Evolutionary conservation across 64 coral and sea anemone species (phyloP).

Genomic region (Porites lutea): DNA sequence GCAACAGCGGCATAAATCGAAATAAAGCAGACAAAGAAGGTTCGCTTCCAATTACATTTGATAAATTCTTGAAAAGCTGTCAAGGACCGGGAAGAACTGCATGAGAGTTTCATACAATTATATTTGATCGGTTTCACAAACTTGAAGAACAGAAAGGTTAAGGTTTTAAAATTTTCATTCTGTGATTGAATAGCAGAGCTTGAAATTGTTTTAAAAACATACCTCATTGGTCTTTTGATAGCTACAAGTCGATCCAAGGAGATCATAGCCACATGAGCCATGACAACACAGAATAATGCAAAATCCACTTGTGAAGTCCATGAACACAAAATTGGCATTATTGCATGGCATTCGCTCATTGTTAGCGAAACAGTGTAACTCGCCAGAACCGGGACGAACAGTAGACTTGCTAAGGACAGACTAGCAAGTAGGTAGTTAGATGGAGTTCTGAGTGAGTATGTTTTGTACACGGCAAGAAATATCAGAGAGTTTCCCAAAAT

Average conservation of each 20-base stretch:
- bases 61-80: no score
- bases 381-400: conserved; percentile 4
- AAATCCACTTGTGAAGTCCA: conserved; percentile 13
- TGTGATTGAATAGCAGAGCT: no score
- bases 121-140: no score
- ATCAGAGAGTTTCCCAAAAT: conserved; percentile 2
- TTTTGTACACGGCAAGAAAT: conserved; percentile 9
- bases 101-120: no score
- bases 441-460: not conserved
- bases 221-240: conserved; percentile 39
- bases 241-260: conserved; percentile 39
- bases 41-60: no score
- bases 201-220: not conserved
- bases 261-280: not conserved
- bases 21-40: no score
- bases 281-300: conserved; percentile 21
- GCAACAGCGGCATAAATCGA: no score
- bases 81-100: no score
- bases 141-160: no score
- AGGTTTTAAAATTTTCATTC: no score
- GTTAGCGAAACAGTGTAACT: conserved; percentile 19
- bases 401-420: conserved; percentile 11
- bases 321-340: not conserved
- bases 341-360: not conserved
- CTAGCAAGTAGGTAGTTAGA: conserved; percentile 25